phyloP scores from a whole-genome alignment of 2,113 vertebrate genomes.

The Leptobrachium leishanense region DNA sequence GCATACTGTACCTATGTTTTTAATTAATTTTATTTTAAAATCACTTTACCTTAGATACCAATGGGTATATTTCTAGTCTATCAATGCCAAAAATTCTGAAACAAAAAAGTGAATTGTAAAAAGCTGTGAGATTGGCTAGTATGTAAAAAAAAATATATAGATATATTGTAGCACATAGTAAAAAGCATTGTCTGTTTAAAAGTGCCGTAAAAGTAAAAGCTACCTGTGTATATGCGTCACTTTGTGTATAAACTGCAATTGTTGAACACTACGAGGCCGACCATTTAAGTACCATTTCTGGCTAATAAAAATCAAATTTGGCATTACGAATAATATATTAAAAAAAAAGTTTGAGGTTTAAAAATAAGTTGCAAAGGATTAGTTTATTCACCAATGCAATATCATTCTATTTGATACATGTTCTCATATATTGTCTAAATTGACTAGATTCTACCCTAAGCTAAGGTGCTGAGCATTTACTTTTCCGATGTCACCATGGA shows the following conservation, averaged over 20 bases:
- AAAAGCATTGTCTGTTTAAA: slow-evolving; percentile 86
- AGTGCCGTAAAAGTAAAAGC: slow-evolving; percentile 82
- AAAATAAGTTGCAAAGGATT: slow-evolving; percentile 56
- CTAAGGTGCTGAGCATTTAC: slow-evolving; percentile 72
- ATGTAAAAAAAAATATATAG: slow-evolving; percentile 75
- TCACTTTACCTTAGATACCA: slow-evolving; percentile 54
- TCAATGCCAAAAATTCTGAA: slow-evolving; percentile 66
- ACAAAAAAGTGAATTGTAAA: slow-evolving; percentile 70
- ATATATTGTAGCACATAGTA: slow-evolving; percentile 86
- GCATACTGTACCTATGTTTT: slow-evolving; percentile 65
- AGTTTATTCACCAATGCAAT: slow-evolving; percentile 56
- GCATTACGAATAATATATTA: slow-evolving; percentile 67
- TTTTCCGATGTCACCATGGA: slow-evolving; percentile 46
- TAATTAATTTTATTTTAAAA: slow-evolving; percentile 58
- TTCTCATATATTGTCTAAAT: slow-evolving; percentile 65
- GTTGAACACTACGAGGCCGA: slow-evolving; percentile 73
- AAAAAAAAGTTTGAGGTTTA: slow-evolving; percentile 65
- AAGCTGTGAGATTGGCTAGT: slow-evolving; percentile 86
- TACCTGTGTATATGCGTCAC: slow-evolving; percentile 70
- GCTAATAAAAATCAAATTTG: slow-evolving; percentile 67
- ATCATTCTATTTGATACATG: slow-evolving; percentile 62
- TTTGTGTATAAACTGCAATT: slow-evolving; percentile 66
- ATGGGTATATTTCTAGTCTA: slow-evolving; percentile 61
- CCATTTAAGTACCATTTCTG: slow-evolving; percentile 74
- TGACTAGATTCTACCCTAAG: slow-evolving; percentile 72